Conservation (phyloP, 2,888 invertebrate genomes). For the Lapara coniferarum region DNA sequence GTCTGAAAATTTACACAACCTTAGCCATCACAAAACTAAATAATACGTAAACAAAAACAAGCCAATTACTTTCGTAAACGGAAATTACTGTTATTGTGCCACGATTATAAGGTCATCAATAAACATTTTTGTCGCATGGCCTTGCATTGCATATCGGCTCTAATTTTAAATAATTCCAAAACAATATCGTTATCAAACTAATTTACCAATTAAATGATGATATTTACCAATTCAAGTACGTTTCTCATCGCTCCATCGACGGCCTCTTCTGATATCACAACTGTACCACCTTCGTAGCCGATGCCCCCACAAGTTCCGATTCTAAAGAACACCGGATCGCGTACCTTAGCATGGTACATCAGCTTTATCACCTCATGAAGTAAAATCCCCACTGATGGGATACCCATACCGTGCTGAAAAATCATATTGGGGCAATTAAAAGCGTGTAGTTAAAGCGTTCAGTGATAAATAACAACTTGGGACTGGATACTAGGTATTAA, state of each 20-base stretch:
- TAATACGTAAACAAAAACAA: too few relatives aligned
- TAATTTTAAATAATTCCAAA: not conserved
- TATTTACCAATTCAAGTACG: constrained; percentile 90
- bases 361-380: constrained; percentile 98
- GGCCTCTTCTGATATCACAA: constrained; percentile 96
- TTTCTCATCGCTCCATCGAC: constrained; percentile 94
- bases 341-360: constrained; percentile 93
- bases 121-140: not conserved
- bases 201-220: not conserved
- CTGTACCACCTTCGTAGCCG: constrained; percentile 96
- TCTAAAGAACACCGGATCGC: constrained; percentile 95
- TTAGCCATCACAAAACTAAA: not conserved
- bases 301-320: constrained; percentile 97
- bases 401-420: constrained; percentile 98
- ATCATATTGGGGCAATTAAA: not conserved
- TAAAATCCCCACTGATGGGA: constrained; percentile 97
- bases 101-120: not conserved
- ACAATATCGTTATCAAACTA: not conserved
- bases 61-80: too few relatives aligned
- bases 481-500: too few relatives aligned
- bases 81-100: not conserved
- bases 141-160: not conserved
- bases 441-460: not conserved
- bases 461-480: too few relatives aligned
- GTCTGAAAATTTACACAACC: constrained; percentile 81